Conservation (phyloP, 2,888 invertebrate species). For the Andrena bucephala region DNA sequence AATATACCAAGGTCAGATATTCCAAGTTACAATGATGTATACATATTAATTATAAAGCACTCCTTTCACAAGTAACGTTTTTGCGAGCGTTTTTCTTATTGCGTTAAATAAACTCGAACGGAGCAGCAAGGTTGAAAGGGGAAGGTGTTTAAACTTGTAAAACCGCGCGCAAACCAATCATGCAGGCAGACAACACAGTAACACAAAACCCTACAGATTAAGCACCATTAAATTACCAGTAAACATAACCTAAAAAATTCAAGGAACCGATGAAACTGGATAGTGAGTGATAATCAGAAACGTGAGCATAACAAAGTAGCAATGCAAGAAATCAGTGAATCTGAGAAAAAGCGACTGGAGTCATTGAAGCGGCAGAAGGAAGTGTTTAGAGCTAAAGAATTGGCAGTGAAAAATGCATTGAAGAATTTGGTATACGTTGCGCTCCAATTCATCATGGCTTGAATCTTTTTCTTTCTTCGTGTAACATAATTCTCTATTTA, state of each 20-base stretch:
- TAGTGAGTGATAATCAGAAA: neutral
- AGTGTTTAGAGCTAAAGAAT: constrained; percentile 88
- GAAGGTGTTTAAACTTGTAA: no score
- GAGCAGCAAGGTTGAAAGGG: no score
- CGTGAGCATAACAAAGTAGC: neutral
- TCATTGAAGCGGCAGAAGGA: constrained; percentile 89
- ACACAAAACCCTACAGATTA: no score
- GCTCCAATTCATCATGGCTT: neutral
- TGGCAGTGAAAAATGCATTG: constrained; percentile 88
- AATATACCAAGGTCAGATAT: no score
- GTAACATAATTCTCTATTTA: neutral
- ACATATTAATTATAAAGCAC: no score
- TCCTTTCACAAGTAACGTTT: no score
- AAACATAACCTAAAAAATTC: neutral
- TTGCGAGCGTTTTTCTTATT: no score
- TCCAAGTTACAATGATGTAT: no score
- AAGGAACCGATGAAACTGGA: neutral
- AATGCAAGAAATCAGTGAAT: constrained; percentile 45
- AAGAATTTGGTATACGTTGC: constrained; percentile 87
- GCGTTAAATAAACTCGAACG: no score
- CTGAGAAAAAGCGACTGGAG: constrained; percentile 87
- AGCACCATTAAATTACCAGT: no score
- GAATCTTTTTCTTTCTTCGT: neutral
- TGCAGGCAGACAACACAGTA: no score
- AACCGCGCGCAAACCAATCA: no score